These are phyloP conservation scores for Drosophila insularis DNA, from an alignment of 1,140 invertebrate species.

Conservation along the genomic window DNA sequence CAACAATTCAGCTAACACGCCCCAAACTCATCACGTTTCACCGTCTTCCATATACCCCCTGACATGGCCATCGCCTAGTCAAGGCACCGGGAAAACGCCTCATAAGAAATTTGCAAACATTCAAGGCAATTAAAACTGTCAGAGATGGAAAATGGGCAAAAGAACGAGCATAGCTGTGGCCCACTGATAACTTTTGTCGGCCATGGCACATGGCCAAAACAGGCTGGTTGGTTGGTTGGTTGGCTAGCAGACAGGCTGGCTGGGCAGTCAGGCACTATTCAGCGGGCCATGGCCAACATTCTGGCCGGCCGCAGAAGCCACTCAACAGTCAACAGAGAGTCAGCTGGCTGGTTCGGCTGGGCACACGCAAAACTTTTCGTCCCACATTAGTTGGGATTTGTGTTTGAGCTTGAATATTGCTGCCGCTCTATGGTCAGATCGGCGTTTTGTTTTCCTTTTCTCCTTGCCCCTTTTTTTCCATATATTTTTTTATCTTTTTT, in stretches of 20 bases:
- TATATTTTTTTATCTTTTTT: constrained; percentile 15
- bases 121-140: constrained; percentile 79
- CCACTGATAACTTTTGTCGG: constrained; percentile 68
- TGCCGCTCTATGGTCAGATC: constrained; percentile 64
- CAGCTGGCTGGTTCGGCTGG: constrained; percentile 57
- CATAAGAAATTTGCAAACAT: constrained; percentile 79
- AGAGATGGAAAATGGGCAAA: constrained; percentile 48
- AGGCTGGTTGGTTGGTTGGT: constrained; percentile 10
- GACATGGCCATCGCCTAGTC: constrained; percentile 9
- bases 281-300: constrained; percentile 69
- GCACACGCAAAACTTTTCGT: constrained; percentile 73
- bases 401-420: constrained; percentile 75
- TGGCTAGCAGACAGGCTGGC: background rate
- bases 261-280: constrained; percentile 1
- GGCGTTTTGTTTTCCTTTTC: constrained; percentile 52
- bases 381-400: constrained; percentile 79
- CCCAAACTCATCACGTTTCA: background rate
- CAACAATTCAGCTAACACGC: constrained; percentile 47
- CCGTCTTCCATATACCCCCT: background rate
- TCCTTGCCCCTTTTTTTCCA: constrained; percentile 2
- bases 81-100: constrained; percentile 11
- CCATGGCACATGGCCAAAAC: constrained; percentile 56
- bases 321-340: constrained; percentile 77
- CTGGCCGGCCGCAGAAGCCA: constrained; percentile 71
- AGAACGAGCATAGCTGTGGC: constrained; percentile 28